phyloP scores from a whole-genome alignment of 2,113 vertebrate species.

The Lepus timidus region DNA sequence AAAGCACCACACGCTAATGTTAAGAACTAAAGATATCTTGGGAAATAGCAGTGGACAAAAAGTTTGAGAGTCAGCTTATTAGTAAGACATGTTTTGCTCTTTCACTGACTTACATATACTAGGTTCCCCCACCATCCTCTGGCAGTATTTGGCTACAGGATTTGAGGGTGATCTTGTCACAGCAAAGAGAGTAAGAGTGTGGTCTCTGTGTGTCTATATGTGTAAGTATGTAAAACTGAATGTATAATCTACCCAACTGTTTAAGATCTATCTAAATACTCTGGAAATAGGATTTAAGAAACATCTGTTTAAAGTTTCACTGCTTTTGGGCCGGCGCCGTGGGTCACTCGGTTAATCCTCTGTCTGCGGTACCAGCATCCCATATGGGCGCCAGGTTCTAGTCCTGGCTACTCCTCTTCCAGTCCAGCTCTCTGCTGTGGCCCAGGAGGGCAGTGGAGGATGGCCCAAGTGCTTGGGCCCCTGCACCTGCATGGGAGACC shows the following conservation, averaged over 20 bases:
- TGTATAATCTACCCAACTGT: neutral
- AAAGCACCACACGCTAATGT: neutral
- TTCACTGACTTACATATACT: neutral
- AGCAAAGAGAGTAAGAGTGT: neutral
- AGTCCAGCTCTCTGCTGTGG: no score
- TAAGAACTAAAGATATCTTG: neutral
- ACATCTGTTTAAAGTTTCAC: neutral
- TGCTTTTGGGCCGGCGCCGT: neutral
- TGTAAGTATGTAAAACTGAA: neutral
- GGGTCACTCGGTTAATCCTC: no score
- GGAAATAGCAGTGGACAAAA: neutral
- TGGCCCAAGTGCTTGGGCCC: no score
- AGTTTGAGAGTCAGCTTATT: neutral
- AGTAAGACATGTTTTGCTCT: neutral
- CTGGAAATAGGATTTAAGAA: slow-evolving; percentile 20
- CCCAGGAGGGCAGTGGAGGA: no score
- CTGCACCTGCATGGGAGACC: no score
- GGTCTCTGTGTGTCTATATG: neutral
- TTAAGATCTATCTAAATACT: neutral
- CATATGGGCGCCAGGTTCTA: no score
- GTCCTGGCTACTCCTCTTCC: no score
- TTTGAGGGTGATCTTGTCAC: neutral
- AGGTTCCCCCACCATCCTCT: neutral
- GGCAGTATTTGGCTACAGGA: neutral
- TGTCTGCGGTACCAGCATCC: no score